Base-by-base conservation (phyloP, 2,797 vertebrate genomes). In the Gallinago nigripennis region DNA sequence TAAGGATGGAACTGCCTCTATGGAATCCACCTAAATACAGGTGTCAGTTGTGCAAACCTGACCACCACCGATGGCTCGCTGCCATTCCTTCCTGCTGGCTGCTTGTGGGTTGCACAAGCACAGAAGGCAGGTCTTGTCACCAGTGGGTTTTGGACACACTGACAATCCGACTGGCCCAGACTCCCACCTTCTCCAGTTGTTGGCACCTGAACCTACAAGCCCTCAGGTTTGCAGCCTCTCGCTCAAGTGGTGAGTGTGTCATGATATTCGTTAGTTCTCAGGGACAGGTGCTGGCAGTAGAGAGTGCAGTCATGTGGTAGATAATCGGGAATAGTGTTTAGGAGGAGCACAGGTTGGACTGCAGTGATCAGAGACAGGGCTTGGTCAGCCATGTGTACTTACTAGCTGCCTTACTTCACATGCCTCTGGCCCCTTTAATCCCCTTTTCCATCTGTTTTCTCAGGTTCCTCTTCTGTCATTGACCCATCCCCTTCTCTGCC, bases 21-120 rank as follows among this genome's bases (percentile, higher is more conserved):
- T 2, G 1, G 60, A n/a, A 28, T 48, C 9, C 16, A n/a, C 45
- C 41, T 35, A 8, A 58, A 25, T 15, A 18, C 48, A 46, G 61
- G 9, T 3, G 2, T 8, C 45, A 15, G n/a, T 19, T 78, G 20
- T 20, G 24, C n/a, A 56, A 57, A 33, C 13, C 28, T 68, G 41
- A 23, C 41, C 46, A 12, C 41, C 8, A 2, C 14, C 0, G 0
- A 15, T 8, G n/a, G 30, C n/a, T 39, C 1, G 0, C 54, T 45
- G 66, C 2, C 0, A 0, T 43, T 60, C 14, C 21, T 75, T 31
- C 11, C 31, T 0, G 0, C 48, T 81, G 41, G 7, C 33, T 90
- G 46, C 5, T 3, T 21, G 68, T 37, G 80, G 28, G 20, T 58
- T 54, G 15, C 35, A 39, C 24, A 50, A 0, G 1, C 20, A 54